These are phyloP conservation scores for Fulica atra DNA, from an alignment of 2,113 vertebrate species.

Conservation along the genomic window DNA sequence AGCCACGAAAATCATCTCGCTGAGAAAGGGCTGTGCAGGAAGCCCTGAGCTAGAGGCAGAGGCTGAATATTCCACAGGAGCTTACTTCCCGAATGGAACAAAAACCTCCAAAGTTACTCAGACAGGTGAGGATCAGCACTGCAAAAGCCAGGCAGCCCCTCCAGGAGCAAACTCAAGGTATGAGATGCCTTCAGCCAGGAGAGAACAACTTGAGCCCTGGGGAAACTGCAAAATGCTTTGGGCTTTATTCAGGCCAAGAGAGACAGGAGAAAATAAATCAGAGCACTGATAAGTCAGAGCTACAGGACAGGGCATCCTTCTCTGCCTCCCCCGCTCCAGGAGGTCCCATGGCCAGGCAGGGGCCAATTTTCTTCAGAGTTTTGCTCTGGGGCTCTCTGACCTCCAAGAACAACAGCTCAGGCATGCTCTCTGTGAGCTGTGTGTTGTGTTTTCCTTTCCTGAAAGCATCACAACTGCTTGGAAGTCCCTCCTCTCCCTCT, in stretches of 20 bases:
- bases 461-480: not conserved
- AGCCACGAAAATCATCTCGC: not conserved
- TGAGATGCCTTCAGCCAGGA: not conserved
- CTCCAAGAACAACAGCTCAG: not conserved
- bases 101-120: not conserved
- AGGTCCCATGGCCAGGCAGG: not conserved
- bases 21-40: not conserved
- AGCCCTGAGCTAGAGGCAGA: not conserved
- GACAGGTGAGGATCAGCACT: not conserved
- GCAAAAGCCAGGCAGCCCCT: not conserved
- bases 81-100: not conserved
- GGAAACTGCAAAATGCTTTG: not conserved
- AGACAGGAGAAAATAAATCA: not conserved
- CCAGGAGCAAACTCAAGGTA: not conserved
- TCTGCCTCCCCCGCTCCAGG: not conserved
- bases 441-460: not conserved
- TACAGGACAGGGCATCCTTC: not conserved
- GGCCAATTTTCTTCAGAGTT: not conserved
- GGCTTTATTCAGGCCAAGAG: not conserved
- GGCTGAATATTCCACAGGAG: not conserved
- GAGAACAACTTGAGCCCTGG: not conserved
- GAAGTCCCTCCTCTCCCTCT: not conserved
- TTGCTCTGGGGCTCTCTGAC: not conserved
- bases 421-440: fast-evolving
- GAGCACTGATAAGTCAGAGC: not conserved